Evolutionary conservation across 2,888 invertebrate genomes (phyloP), one percentile per base, ranked within the genome.

Genomic region (Microctonus hyperodae): DNA sequence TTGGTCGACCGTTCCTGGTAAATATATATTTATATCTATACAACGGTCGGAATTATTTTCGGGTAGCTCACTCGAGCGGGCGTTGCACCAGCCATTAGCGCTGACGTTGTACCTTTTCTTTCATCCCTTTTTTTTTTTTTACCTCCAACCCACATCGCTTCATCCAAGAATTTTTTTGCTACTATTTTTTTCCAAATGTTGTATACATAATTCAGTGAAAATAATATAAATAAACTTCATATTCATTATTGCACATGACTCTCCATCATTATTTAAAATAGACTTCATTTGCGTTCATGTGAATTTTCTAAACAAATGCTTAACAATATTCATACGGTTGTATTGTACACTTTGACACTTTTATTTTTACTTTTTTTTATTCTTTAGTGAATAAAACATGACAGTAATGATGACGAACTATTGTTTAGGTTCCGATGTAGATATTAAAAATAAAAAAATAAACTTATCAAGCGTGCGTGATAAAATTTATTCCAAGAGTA

Each of bases 181-280:
- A 80, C 80, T 78, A 81, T 81, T 81, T 81, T 81, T 80, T 78
- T n/a, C n/a, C n/a, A n/a, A n/a, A n/a, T n/a, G n/a, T 77, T 79
- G 79, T 77, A 77, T 77, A 78, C 79, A 78, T 77, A 77, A 77
- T 76, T 75, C 76, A 68, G 74, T 72, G 70, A 66, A 67, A 22
- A 51, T 48, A 16, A 44, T n/a, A 44, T 37, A 44, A n/a, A 31
- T 31, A 28, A 55, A 6, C 28, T 4, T 37, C 22, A 22, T 40
- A 23, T 33, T 31, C 51, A 55, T 60, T 55, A 40, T 20, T 31
- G 9, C 50, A 50, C 22, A 44, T 13, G 13, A 10, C 55, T 48
- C 22, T 23, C 48, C 16, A 28, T 44, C 44, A 58, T 51, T 63
- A 48, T 37, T 28, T 22, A 2, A 5, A 50, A 33, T 35, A 23